Base-by-base conservation (phyloP, 2,797 vertebrate species). In the Choloepus didactylus region DNA sequence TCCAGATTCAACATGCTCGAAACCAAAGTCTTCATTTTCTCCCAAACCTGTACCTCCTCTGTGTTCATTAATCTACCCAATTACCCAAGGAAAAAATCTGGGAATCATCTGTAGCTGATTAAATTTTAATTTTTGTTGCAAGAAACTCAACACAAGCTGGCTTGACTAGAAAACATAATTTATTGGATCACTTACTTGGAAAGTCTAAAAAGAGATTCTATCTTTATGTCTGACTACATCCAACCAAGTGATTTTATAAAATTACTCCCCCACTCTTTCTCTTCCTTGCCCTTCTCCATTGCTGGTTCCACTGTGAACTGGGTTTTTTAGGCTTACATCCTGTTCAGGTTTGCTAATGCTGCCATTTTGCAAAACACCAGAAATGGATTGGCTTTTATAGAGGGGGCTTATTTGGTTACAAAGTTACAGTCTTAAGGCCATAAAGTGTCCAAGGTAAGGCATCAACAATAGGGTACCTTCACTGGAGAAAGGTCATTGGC, bases 51-150 rank as follows among this genome's bases (percentile, higher is more conserved):
- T 27, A 31, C 41, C 70, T 88, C 44, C 21, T 44, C 67, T 87
- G 9, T 49, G 35, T 21, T 31, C 9, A 23, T 51, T 64, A 81
- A 77, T 85, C 44, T 6, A 82, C 35, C 19, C 29, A 91, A 59
- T 75, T 10, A 41, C 3, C 29, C 54, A 66, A 56, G 4, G 18
- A 8, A 82, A 93, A 95, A 94, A 54, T 79, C 4, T 60, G 56
- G 19, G n/a, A 86, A 46, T 72, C 18, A 27, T 18, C 38, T 86
- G 21, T 31, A 59, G 64, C 79, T 75, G 3, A 70, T 88, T 54
- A 38, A 90, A 95, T 29, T 41, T 95, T 56, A 72, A 85, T 72
- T 89, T 88, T 46, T 82, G 9, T 86, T 83, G 31, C 64, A 93
- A 81, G 46, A 93, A 83, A 79, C 66, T 81, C 59, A 90, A 21